Base-by-base conservation (phyloP, 1,140 invertebrate species). In the Aricia agestis region DNA sequence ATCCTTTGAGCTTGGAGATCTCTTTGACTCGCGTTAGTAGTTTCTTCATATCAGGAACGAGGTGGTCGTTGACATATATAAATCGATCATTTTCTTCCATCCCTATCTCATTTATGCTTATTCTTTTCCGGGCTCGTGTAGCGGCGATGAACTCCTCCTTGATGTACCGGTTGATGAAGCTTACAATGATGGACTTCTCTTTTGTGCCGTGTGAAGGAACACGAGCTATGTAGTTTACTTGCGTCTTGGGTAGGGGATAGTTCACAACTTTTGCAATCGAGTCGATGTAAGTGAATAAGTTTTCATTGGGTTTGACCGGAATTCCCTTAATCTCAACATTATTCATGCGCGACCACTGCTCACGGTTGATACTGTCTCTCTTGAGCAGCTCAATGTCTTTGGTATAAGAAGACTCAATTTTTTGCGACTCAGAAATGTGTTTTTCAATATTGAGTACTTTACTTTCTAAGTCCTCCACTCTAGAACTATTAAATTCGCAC, bases 111-210 rank as follows among this genome's bases (percentile, higher is more conserved):
- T 36, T 67, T 13, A 15, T 3, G 17, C 13, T 67, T 15, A 41
- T 41, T n/a, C 41, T 13, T 18, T 67, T 67, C 5, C 66, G 66
- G 6, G 36, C 41, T 42, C 66, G 36, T 41, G 66, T 13, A 0
- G 66, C 18, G 11, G 32, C 36, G 7, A 76, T 36, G 52, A 76
- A 76, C 31, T 74, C 68, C 31, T 76, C 75, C 19, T 76, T 73
- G 3, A 71, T 59, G 36, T 75, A 72, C 58, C 72, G 52, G 66
- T 72, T 73, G 10, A 72, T 45, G 31, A 76, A 72, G 58, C 67
- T 66, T 0, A 76, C 57, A 18, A 76, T 67, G 11, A 74, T 76
- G 6, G 65, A 57, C 36, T 76, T 76, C 6, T 76, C 69, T 11
- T 71, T 76, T 4, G 59, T 67, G 11, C 31, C 31, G 45, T 63